These are phyloP conservation scores for Holocentrus rufus DNA, from an alignment of 2,797 vertebrate species.

Conservation along the genomic window DNA sequence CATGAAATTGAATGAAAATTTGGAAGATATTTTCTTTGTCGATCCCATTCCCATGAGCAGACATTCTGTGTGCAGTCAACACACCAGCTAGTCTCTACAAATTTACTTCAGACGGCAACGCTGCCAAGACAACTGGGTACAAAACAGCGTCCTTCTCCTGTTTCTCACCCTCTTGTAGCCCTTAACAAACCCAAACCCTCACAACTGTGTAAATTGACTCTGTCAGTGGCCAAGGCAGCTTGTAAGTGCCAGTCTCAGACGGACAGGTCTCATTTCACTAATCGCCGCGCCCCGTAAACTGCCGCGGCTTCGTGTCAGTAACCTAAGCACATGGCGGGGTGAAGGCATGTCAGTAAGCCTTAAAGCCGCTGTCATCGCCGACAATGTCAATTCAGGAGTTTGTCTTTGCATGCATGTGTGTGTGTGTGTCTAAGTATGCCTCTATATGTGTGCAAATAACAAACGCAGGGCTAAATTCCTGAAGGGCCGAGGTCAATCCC, in stretches of 20 bases:
- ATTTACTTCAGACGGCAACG: conserved; percentile 52
- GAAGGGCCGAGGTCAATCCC: background rate
- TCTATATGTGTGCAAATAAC: background rate
- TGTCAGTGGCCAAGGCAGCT: background rate
- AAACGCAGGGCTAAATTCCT: conserved; percentile 12
- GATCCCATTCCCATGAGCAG: background rate
- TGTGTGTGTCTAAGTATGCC: background rate
- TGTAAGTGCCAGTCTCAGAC: conserved; percentile 1
- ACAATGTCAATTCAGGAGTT: background rate
- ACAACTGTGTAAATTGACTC: conserved; percentile 18
- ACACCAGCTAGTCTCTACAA: conserved; percentile 51
- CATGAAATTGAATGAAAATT: conserved; percentile 48
- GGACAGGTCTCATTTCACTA: conserved; percentile 43
- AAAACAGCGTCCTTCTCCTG: background rate
- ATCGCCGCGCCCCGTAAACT: conserved; percentile 46
- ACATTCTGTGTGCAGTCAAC: conserved; percentile 33
- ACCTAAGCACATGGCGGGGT: conserved; percentile 4
- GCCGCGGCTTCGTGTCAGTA: conserved; percentile 28
- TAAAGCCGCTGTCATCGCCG: conserved; percentile 17
- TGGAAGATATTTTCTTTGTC: conserved; percentile 35
- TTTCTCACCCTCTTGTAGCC: conserved; percentile 29
- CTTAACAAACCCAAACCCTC: conserved; percentile 25
- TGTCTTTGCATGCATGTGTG: background rate
- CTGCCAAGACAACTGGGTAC: conserved; percentile 52
- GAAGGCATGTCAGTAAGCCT: conserved; percentile 17